Conservation (phyloP, 2,888 invertebrate genomes). For the Melanostoma scalare region DNA sequence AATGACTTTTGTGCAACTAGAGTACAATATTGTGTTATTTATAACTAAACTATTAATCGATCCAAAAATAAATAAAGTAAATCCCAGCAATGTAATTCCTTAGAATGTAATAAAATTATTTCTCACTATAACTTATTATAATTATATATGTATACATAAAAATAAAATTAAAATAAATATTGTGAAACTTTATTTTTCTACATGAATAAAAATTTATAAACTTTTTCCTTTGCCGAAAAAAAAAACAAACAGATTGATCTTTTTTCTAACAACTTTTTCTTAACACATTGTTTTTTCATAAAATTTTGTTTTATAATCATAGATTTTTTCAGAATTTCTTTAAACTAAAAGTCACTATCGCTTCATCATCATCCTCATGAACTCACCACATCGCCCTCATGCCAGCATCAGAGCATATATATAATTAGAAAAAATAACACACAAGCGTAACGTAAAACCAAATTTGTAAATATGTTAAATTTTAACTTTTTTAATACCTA, state of each 20-base stretch:
- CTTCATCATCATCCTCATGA: conserved; percentile 68
- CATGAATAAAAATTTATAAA: conserved; percentile 64
- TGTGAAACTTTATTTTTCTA: conserved; percentile 72
- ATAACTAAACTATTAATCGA: conserved; percentile 2
- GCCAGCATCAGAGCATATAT: conserved; percentile 63
- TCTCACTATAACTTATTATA: conserved; percentile 22
- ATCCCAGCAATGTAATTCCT: conserved; percentile 22
- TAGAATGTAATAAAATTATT: conserved; percentile 42
- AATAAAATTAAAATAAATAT: conserved; percentile 53
- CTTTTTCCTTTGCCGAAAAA: conserved; percentile 57
- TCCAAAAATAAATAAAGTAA: conserved; percentile 9
- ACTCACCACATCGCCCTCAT: conserved; percentile 61
- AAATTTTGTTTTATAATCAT: conserved; percentile 45
- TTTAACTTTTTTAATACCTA: conserved; percentile 25
- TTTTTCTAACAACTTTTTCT: conserved; percentile 3
- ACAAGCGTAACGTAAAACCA: conserved; percentile 66
- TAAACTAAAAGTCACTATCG: conserved; percentile 57
- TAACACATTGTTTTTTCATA: neutral
- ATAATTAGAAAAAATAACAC: conserved; percentile 68
- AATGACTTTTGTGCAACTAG: conserved; percentile 56
- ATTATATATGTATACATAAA: conserved; percentile 13
- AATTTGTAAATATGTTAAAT: conserved; percentile 69
- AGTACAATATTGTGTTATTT: conserved; percentile 70
- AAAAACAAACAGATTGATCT: conserved; percentile 44
- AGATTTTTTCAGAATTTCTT: conserved; percentile 65